Evolutionary conservation across 2,113 vertebrate genomes (phyloP).

Genomic region (Microcebus tavaratra): DNA sequence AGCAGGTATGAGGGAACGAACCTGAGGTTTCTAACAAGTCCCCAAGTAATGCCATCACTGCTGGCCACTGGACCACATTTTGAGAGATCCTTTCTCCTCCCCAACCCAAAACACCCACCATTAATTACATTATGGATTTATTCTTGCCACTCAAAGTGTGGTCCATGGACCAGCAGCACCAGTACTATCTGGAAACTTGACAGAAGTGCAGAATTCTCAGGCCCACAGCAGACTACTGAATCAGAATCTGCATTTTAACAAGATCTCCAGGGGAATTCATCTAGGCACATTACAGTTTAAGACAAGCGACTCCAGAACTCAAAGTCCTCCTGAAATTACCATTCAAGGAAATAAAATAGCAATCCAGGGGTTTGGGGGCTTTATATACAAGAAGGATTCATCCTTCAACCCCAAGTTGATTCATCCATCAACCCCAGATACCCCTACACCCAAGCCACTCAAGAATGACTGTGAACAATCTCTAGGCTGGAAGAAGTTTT

Average conservation of each 20-base stretch:
- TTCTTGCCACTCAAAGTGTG: neutral
- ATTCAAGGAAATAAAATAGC: neutral
- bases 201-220: neutral
- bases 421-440: neutral
- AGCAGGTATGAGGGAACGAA: neutral
- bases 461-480: neutral
- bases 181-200: neutral
- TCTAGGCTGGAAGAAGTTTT: neutral
- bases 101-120: neutral
- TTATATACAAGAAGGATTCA: neutral
- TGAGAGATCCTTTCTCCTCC: neutral
- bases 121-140: neutral
- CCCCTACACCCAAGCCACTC: neutral
- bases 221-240: neutral
- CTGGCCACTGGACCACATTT: neutral
- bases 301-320: neutral
- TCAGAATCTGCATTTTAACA: neutral
- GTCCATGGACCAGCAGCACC: neutral
- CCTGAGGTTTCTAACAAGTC: neutral
- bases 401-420: too few relatives aligned
- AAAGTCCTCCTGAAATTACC: neutral
- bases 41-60: neutral
- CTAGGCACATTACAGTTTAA: neutral
- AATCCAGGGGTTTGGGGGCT: neutral
- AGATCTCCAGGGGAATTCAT: neutral